These are phyloP conservation scores for Nemapogon koenigi DNA, from an alignment of 2,888 invertebrate species.

Conservation along the genomic window DNA sequence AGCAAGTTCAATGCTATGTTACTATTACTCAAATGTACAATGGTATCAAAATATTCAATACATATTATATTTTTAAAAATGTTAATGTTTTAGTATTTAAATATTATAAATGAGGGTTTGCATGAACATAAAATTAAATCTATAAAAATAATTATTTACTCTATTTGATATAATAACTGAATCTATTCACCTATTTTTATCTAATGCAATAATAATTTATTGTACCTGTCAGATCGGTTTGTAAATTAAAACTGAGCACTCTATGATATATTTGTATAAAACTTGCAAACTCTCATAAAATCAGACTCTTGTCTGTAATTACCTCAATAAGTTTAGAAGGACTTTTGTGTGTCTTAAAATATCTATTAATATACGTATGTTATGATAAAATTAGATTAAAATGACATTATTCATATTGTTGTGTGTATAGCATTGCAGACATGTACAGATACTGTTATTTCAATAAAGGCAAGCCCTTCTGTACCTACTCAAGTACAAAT, in stretches of 20 bases:
- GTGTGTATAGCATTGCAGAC: too few species aligned
- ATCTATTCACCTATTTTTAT: too few species aligned
- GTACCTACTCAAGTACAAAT: too few species aligned
- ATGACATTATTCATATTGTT: constrained; percentile 40
- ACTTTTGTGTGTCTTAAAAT: constrained; percentile 54
- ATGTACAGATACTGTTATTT: too few species aligned
- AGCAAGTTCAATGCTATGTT: constrained; percentile 28
- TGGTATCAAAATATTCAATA: constrained; percentile 13
- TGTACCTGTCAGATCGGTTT: constrained; percentile 7
- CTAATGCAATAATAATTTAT: too few species aligned
- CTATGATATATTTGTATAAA: constrained; percentile 5
- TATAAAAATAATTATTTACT: too few species aligned
- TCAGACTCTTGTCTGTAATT: constrained; percentile 16
- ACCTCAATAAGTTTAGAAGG: constrained; percentile 59
- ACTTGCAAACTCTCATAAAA: neutral
- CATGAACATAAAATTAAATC: too few species aligned
- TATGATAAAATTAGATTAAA: constrained; percentile 16
- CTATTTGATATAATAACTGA: too few species aligned
- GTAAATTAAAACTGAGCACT: constrained; percentile 3
- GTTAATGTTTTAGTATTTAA: too few species aligned
- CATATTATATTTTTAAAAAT: too few species aligned
- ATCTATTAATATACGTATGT: constrained; percentile 24
- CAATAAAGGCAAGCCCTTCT: too few species aligned
- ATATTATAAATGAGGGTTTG: too few species aligned
- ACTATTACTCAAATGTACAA: constrained; percentile 17